Percentiles rank a stretch among this genome's conserved stretches.
Evolutionary conservation across 1,140 invertebrate genomes (phyloP).

Genomic region (Sipha flava): DNA sequence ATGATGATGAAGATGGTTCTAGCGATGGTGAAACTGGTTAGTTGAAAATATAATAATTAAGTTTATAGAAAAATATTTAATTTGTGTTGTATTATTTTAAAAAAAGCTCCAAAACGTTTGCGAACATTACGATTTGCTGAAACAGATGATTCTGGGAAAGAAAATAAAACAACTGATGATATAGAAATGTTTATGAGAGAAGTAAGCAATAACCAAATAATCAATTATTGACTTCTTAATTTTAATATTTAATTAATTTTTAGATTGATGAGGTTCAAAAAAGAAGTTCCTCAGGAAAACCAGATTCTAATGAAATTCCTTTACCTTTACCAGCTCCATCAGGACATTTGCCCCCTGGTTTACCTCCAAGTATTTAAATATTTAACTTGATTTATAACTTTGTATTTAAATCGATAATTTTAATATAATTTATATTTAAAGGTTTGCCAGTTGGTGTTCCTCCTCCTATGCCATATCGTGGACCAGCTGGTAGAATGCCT

Average conservation of each 20-base stretch:
- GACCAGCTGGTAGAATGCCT: constrained; percentile 48
- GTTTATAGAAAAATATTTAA: not conserved
- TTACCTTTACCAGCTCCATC: constrained; percentile 38
- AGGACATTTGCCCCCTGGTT: constrained; percentile 37
- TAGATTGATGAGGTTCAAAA: constrained; percentile 72
- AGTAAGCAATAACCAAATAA: not conserved
- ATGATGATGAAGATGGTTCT: constrained; percentile 33
- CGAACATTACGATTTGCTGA: constrained; percentile 17
- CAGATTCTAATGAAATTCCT: constrained; percentile 14
- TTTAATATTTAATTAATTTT: not conserved
- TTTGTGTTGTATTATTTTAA: not conserved
- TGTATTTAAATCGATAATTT: not conserved
- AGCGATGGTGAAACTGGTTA: constrained; percentile 1
- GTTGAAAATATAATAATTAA: not conserved
- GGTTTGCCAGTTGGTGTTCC: constrained; percentile 40
- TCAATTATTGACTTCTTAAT: not conserved
- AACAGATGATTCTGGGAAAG: not conserved
- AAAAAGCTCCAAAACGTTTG: not conserved
- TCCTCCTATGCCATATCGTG: constrained; percentile 49
- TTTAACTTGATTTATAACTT: not conserved
- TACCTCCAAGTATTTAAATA: constrained; percentile 38
- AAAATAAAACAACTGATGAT: constrained; percentile 28
- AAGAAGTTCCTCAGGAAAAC: constrained; percentile 66
- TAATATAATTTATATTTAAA: not conserved
- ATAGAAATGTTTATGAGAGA: constrained; percentile 30